Base-by-base conservation (phyloP, 2,888 invertebrate species). In the Callimorpha dominula region DNA sequence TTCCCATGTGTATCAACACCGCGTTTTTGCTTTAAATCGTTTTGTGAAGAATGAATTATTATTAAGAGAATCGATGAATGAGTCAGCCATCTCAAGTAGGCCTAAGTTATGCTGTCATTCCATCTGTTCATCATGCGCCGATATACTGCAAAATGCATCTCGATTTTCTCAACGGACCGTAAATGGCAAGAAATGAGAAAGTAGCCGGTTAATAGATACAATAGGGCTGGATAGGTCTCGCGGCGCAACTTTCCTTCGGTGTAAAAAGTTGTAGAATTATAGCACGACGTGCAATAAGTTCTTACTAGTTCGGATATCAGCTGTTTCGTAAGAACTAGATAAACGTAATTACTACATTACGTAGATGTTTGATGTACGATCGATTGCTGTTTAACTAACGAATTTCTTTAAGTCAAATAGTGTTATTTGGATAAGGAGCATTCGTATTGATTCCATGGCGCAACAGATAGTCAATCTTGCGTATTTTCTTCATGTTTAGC, bases 131-230 rank as follows among this genome's bases (percentile, higher is more conserved):
- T 90, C 88, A 88, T 88, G 86, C 84, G 83, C 87, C 88, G 88
- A 89, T 90, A 88, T 83, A 82, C 83, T 75, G 78, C 89, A 88
- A 90, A 92, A 92, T 92, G 90, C 90, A 92, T 92, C 92, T 91
- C 87, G 91, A 92, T 93, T 94, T 93, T 94, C 94, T 93, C 92
- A 91, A 90, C 92, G 88, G 88, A 88, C 94, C 93, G 90, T 95
- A 94, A 92, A 95, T 90, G 95, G 95, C 87, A 93, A 89, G 94
- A 93, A 94, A 93, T 93, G 92, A 93, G 95, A 95, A 95, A 95
- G 95, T 94, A 91, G 91, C 89, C 87, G 80, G 89, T 88, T 94
- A 95, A 95, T 95, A 95, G 94, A 95, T 95, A 95, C 95, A 95
- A 95, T 95, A 95, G 95, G 95, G 94, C 93, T 91, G 89, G 89